Conservation (phyloP, 2,888 invertebrate genomes). For the Dexiosoma caninum region DNA sequence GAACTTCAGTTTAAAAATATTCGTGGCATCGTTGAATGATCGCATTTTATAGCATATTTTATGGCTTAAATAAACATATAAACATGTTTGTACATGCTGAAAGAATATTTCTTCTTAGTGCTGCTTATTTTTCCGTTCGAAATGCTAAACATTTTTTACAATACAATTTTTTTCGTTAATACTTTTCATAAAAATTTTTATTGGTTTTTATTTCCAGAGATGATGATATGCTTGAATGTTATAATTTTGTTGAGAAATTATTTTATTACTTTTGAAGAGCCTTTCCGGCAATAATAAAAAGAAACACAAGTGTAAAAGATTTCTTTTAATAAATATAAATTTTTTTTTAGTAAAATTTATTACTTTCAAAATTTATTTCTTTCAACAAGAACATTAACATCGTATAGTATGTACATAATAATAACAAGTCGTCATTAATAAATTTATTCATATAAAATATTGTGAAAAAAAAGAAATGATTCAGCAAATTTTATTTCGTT, state of each 20-base stretch:
- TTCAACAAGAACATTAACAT: no score
- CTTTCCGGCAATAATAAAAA: background rate
- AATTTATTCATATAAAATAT: background rate
- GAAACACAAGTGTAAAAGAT: no score
- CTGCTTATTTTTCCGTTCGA: no score
- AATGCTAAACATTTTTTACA: background rate
- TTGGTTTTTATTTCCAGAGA: background rate
- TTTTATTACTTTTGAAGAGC: background rate
- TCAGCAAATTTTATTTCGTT: background rate
- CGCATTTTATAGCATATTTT: slow-evolving; percentile 45
- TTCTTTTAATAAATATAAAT: no score
- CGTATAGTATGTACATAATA: no score
- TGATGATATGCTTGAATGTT: background rate
- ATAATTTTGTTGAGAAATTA: background rate
- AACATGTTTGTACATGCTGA: background rate
- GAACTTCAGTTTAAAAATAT: slow-evolving; percentile 11
- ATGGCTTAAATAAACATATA: background rate
- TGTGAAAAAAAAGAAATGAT: no score
- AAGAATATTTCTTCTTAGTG: background rate
- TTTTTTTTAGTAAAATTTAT: no score
- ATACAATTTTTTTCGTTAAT: background rate
- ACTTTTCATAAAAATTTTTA: background rate
- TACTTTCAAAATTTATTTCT: no score
- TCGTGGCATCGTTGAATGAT: slow-evolving; percentile 1
- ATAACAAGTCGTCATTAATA: no score